Evolutionary conservation across 2,888 invertebrate species (phyloP).

Genomic region (Copidosoma aretas): DNA sequence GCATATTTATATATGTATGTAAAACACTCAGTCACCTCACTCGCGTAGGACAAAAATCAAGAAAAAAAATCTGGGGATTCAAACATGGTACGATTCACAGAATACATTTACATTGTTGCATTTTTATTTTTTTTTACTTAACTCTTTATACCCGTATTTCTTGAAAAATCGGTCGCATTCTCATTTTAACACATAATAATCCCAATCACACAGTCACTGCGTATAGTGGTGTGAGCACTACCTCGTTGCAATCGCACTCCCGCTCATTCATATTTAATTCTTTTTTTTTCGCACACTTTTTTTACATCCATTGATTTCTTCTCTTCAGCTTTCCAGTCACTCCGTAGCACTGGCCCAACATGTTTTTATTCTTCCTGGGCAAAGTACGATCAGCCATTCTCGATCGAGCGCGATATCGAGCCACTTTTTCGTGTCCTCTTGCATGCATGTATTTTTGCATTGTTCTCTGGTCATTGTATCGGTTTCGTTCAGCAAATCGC

Average conservation of each 20-base stretch:
- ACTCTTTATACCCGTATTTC: conserved; percentile 22
- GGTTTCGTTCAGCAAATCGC: conserved; percentile 50
- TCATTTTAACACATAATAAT: conserved; percentile 13
- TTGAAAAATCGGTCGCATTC: conserved; percentile 30
- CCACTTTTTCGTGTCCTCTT: conserved; percentile 14
- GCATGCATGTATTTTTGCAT: neutral
- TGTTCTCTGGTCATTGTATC: neutral
- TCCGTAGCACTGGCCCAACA: neutral
- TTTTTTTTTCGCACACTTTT: conserved; percentile 6
- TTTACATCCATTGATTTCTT: neutral
- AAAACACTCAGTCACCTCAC: conserved; percentile 26
- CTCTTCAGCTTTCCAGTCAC: too few species aligned
- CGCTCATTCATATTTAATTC: conserved; percentile 1
- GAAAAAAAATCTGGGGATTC: neutral
- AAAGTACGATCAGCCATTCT: neutral
- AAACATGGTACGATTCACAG: too few species aligned
- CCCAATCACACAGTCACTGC: conserved; percentile 25
- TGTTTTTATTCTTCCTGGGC: too few species aligned
- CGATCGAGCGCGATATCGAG: conserved; percentile 22
- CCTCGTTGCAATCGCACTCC: neutral
- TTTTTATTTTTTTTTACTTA: conserved; percentile 6
- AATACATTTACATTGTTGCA: neutral
- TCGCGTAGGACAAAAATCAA: conserved; percentile 3
- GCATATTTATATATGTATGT: conserved; percentile 1
- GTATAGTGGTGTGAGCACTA: conserved; percentile 1